These are phyloP conservation scores for Potamarius usumacintae DNA, from an alignment of 2,113 vertebrate species.

Conservation along the genomic window DNA sequence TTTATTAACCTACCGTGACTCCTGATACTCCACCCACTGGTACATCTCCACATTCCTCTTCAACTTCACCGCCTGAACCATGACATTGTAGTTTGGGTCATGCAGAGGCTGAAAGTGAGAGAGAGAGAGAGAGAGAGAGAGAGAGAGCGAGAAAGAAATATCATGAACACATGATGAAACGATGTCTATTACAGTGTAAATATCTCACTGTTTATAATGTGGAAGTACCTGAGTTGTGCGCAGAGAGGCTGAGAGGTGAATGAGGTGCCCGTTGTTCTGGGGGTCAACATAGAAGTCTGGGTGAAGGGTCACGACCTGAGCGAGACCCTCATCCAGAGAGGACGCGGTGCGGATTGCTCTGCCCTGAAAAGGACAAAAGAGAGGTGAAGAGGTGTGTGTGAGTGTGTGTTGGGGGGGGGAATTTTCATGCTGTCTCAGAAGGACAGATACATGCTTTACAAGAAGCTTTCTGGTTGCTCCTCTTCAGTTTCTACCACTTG, in stretches of 20 bases:
- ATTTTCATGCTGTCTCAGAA: too few species aligned
- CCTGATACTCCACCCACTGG: conserved; percentile 93
- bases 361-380: conserved; percentile 70
- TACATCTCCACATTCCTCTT: conserved; percentile 95
- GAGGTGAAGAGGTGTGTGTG: not conserved
- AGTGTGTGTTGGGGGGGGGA: not conserved
- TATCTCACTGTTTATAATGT: not conserved
- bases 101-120: conserved; percentile 78
- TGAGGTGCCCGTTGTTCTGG: conserved; percentile 81
- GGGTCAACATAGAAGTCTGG: conserved; percentile 71
- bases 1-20: conserved; percentile 58
- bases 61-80: conserved; percentile 87
- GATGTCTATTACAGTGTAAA: not conserved
- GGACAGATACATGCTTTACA: not conserved
- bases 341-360: conserved; percentile 79
- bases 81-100: conserved; percentile 91
- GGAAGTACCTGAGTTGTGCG: conserved; percentile 80
- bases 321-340: conserved; percentile 86
- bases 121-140: not conserved
- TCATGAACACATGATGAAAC: not conserved
- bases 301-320: conserved; percentile 78
- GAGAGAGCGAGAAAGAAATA: not conserved
- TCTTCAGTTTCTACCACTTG: not conserved
- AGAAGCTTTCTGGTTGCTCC: not conserved
- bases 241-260: conserved; percentile 82